Evolutionary conservation across 2,888 invertebrate genomes (phyloP).

Genomic region (Monochamus alternatus): DNA sequence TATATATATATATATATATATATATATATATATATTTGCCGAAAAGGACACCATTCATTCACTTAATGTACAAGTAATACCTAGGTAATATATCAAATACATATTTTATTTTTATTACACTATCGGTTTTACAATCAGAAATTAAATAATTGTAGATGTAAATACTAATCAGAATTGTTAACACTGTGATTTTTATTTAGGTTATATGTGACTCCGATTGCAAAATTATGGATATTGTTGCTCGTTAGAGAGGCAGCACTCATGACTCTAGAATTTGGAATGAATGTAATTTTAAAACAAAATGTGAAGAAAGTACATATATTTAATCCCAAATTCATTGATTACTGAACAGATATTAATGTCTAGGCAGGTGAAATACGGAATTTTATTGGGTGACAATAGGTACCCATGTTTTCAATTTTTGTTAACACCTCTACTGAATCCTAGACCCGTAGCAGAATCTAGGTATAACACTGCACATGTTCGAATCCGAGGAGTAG

Average conservation of each 20-base stretch:
- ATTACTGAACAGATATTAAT: not conserved
- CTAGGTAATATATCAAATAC: too few species aligned
- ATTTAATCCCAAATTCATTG: not conserved
- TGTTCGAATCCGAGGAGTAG: not conserved
- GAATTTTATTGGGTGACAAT: slow-evolving; percentile 4
- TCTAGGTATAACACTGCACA: not conserved
- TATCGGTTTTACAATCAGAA: too few species aligned
- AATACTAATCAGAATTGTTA: too few species aligned
- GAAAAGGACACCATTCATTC: not conserved
- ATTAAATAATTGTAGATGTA: too few species aligned
- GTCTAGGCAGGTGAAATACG: not conserved
- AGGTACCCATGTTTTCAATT: not conserved
- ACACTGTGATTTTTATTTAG: too few species aligned
- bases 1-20: too few species aligned
- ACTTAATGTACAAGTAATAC: not conserved
- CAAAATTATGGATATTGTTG: slow-evolving; percentile 2
- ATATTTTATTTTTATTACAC: too few species aligned
- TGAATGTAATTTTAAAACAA: not conserved
- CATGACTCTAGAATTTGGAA: slow-evolving; percentile 9
- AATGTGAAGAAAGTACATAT: slow-evolving; percentile 1
- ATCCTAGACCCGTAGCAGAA: not conserved
- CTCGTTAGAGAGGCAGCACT: not conserved
- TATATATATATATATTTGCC: not conserved
- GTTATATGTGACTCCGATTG: not conserved
- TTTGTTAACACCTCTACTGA: not conserved